These are phyloP conservation scores for Nezara viridula DNA, from an alignment of 2,888 invertebrate species.

Conservation along the genomic window DNA sequence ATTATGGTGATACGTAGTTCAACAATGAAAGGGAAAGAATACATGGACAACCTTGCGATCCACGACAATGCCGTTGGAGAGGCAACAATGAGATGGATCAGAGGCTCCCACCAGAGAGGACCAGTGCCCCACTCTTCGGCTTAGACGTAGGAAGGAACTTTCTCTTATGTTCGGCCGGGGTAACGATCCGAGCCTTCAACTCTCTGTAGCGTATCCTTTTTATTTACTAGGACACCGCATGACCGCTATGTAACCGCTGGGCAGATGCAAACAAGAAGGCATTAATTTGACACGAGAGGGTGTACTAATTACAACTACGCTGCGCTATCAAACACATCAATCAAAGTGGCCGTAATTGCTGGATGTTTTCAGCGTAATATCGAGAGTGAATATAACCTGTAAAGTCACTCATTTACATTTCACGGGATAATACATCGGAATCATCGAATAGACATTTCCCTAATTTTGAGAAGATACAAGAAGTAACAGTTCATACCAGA, in stretches of 20 bases:
- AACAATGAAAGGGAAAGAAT: neutral
- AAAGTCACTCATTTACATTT: neutral
- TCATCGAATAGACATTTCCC: neutral
- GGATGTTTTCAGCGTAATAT: neutral
- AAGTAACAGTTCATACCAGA: too few relatives aligned
- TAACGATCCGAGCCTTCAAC: neutral
- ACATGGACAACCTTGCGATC: neutral
- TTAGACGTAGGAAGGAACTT: neutral
- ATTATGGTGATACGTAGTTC: neutral
- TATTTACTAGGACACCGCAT: neutral
- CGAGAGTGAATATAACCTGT: neutral
- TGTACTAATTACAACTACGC: neutral
- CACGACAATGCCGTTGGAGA: neutral
- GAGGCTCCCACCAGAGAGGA: neutral
- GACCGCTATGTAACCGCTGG: neutral
- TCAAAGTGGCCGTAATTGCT: neutral
- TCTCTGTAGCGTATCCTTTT: constrained; percentile 13
- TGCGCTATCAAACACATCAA: neutral
- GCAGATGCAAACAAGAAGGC: neutral
- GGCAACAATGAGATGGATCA: constrained; percentile 19
- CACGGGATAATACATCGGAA: too few relatives aligned
- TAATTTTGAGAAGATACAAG: neutral
- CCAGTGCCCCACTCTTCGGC: neutral
- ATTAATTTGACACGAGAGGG: neutral
- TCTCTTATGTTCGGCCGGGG: neutral